A percentile compares a stretch with the other conserved stretches of the same genome.
Conservation (phyloP, 1,140 invertebrate species). For the Dysdera silvatica region DNA sequence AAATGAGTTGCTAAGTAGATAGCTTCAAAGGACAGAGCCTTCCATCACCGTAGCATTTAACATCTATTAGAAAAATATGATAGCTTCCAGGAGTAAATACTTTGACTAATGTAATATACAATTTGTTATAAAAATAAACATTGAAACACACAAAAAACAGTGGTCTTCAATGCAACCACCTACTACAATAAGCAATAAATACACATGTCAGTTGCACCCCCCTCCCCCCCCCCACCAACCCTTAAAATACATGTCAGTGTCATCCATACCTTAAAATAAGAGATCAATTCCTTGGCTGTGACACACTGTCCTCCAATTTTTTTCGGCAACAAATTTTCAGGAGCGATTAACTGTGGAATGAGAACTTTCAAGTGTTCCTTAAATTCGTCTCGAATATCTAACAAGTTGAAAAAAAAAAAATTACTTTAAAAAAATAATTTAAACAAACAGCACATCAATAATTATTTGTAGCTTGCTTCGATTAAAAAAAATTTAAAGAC, state of each 20-base stretch:
- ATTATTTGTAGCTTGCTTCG: no score
- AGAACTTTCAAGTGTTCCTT: constrained; percentile 73
- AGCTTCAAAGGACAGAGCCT: no score
- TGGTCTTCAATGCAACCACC: neutral
- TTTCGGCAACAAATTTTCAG: constrained; percentile 87
- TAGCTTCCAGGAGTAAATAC: no score
- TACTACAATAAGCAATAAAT: neutral
- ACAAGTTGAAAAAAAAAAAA: constrained; percentile 29
- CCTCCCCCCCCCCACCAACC: no score
- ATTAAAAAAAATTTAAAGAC: neutral
- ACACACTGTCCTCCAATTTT: constrained; percentile 90
- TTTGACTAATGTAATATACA: neutral
- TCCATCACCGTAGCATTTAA: no score
- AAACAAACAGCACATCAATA: neutral
- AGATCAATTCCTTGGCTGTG: constrained; percentile 77
- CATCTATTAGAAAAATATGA: no score
- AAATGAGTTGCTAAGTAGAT: no score
- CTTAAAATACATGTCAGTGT: no score
- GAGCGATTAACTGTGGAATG: constrained; percentile 79
- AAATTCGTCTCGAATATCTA: constrained; percentile 91
- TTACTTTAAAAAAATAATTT: neutral
- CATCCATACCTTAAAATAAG: constrained; percentile 93
- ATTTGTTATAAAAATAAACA: neutral
- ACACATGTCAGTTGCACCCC: neutral
- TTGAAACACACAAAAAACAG: neutral